phyloP scores from a whole-genome alignment of 2,797 vertebrate species.

The Sternotherus odoratus region DNA sequence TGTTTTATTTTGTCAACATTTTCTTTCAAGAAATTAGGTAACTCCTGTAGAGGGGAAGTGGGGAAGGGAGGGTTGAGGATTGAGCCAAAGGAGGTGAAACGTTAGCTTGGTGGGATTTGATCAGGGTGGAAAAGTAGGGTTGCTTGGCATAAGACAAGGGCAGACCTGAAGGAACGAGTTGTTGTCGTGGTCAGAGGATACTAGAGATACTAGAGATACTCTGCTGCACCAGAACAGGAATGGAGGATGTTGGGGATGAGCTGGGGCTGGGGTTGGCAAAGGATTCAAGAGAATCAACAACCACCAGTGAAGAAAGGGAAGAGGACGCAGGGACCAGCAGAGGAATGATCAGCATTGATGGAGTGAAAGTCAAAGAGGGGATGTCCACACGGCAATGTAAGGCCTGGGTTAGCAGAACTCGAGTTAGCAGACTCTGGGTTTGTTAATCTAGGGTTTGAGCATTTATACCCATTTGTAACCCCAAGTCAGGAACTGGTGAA shows the following conservation, averaged over 20 bases:
- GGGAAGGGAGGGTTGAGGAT: background rate
- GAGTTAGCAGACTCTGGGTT: too few species aligned
- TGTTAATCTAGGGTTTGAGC: too few species aligned
- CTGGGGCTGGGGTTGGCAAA: background rate
- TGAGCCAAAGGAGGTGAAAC: background rate
- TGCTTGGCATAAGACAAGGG: too few species aligned
- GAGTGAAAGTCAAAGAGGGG: background rate
- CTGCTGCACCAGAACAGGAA: background rate
- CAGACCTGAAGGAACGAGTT: background rate
- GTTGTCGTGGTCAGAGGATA: background rate
- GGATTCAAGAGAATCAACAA: background rate
- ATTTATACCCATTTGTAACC: too few species aligned
- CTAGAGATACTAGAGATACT: background rate
- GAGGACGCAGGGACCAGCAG: background rate
- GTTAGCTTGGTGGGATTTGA: background rate
- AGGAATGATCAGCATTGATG: background rate
- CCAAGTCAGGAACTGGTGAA: too few species aligned
- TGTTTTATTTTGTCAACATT: too few species aligned
- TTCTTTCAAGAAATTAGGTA: background rate
- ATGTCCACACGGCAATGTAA: too few species aligned
- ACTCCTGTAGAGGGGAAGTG: background rate
- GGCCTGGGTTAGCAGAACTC: too few species aligned
- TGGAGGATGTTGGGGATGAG: background rate
- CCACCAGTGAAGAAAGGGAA: background rate
- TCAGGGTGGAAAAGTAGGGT: too few species aligned